Percentiles rank a stretch among this genome's conserved stretches.
Evolutionary conservation across 2,797 vertebrate genomes (phyloP).

Genomic region (Corythornis leucogaster): DNA sequence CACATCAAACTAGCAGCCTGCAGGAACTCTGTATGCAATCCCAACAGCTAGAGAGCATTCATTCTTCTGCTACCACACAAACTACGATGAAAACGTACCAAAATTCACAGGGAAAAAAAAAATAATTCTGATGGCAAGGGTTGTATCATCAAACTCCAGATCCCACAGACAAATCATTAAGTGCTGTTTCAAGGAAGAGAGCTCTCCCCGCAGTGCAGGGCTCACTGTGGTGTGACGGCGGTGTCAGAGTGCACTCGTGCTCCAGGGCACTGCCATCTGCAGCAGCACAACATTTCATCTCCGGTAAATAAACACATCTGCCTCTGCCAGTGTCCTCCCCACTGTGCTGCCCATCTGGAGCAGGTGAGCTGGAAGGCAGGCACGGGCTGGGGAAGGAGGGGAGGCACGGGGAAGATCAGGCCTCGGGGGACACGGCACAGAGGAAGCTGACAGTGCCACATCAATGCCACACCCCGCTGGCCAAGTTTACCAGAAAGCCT

Average conservation of each 20-base stretch:
- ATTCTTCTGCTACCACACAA: background rate
- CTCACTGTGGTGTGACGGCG: slow-evolving; percentile 66
- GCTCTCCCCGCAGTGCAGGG: slow-evolving; percentile 53
- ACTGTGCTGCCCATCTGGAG: slow-evolving; percentile 84
- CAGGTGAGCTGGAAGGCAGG: slow-evolving; percentile 80
- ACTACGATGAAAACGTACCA: background rate
- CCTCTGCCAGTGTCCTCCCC: slow-evolving; percentile 81
- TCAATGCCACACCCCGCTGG: slow-evolving; percentile 62
- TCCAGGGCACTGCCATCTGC: slow-evolving; percentile 81
- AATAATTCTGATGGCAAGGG: background rate
- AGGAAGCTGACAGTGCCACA: slow-evolving; percentile 43
- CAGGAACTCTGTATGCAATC: background rate
- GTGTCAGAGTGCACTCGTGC: slow-evolving; percentile 78
- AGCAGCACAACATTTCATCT: slow-evolving; percentile 75
- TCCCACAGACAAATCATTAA: background rate
- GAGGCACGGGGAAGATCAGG: slow-evolving; percentile 22
- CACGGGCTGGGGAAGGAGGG: slow-evolving; percentile 39
- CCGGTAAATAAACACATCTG: slow-evolving; percentile 85
- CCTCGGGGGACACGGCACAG: slow-evolving; percentile 61
- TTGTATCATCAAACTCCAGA: background rate
- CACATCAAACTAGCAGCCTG: background rate
- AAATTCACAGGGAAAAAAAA: background rate
- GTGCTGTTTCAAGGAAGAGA: background rate
- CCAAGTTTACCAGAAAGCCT: slow-evolving; percentile 60
- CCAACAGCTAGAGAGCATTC: background rate